Evolutionary conservation across 2,797 vertebrate genomes (phyloP).

Genomic region (Danio aesculapii): DNA sequence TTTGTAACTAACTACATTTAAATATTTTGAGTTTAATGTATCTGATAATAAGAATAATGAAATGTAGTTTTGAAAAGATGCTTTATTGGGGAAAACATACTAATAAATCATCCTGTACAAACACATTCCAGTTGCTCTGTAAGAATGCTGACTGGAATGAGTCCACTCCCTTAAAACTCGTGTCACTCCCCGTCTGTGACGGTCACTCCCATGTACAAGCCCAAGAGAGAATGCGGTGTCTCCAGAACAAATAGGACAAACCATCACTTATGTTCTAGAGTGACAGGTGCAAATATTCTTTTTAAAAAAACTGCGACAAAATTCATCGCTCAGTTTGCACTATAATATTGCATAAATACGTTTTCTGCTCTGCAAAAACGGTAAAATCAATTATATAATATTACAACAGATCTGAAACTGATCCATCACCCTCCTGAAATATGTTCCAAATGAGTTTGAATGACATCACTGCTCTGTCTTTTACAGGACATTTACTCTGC

Average conservation of each 20-base stretch:
- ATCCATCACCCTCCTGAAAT: slow-evolving; percentile 17
- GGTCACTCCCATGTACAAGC: slow-evolving; percentile 39
- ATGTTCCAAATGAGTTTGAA: slow-evolving; percentile 13
- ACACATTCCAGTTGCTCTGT: slow-evolving; percentile 46
- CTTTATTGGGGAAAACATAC: slow-evolving; percentile 2
- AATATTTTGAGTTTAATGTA: neutral
- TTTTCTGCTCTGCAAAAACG: slow-evolving; percentile 38
- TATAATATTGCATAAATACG: slow-evolving; percentile 7
- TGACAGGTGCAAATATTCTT: neutral
- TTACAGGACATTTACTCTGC: neutral
- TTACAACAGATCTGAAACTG: slow-evolving; percentile 13
- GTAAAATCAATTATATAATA: slow-evolving; percentile 1
- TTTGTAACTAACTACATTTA: too few relatives aligned
- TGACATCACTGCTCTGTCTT: slow-evolving; percentile 2
- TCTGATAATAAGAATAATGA: neutral
- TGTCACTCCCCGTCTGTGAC: slow-evolving; percentile 21
- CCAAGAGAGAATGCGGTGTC: slow-evolving; percentile 2
- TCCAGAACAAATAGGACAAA: slow-evolving; percentile 17
- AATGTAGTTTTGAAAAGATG: neutral
- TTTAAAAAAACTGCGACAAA: neutral
- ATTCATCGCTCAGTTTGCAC: neutral
- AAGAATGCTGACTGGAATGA: slow-evolving; percentile 26
- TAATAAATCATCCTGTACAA: neutral
- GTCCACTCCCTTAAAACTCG: neutral
- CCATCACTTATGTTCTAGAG: neutral